A percentile compares a stretch with the other conserved stretches of the same genome.
Conservation (phyloP, 1,140 invertebrate species). For the Heliconius melpomene region DNA sequence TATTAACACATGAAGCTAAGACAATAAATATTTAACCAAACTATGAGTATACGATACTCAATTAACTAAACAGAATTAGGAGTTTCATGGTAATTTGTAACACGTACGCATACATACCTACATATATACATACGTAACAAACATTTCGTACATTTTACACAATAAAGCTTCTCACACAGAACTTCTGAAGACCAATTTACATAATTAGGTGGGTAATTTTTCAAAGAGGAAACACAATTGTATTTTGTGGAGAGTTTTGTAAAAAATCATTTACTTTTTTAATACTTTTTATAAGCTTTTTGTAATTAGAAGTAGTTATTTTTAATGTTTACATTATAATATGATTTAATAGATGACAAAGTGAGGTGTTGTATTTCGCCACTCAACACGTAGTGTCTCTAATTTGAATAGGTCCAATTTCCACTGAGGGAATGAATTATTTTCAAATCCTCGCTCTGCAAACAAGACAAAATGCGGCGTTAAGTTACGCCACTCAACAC, state of each 20-base stretch:
- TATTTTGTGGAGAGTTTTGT: neutral
- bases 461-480: too few relatives aligned
- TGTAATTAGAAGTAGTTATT: neutral
- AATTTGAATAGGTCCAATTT: too few relatives aligned
- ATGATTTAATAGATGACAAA: too few relatives aligned
- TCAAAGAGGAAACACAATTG: slow-evolving; percentile 5
- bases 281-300: neutral
- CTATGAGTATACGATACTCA: neutral
- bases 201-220: slow-evolving; percentile 5
- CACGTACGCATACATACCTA: neutral
- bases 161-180: neutral
- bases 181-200: neutral
- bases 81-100: neutral
- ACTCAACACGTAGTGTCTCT: too few relatives aligned
- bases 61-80: neutral
- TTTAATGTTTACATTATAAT: too few relatives aligned
- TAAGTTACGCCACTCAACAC: too few relatives aligned
- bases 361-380: too few relatives aligned
- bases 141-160: slow-evolving; percentile 4
- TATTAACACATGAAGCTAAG: too few relatives aligned
- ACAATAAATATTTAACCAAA: neutral
- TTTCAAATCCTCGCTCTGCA: too few relatives aligned
- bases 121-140: neutral
- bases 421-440: too few relatives aligned
- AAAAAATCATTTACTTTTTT: neutral